These are phyloP conservation scores for Tuberolachnus salignus DNA, from an alignment of 2,888 invertebrate genomes.

Conservation along the genomic window DNA sequence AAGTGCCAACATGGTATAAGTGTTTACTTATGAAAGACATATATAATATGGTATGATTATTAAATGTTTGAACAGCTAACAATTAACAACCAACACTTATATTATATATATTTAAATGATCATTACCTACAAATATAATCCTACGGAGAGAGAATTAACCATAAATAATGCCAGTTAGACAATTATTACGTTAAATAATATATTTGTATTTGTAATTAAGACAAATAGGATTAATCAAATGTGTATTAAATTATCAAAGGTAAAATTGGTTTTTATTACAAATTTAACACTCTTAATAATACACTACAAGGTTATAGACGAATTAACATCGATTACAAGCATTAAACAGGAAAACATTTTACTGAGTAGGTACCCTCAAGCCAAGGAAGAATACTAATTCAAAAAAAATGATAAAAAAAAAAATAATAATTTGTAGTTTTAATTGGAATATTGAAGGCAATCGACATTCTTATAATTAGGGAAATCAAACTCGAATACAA, in stretches of 20 bases:
- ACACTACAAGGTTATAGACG: neutral
- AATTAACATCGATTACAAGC: neutral
- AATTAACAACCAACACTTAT: conserved; percentile 28
- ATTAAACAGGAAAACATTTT: neutral
- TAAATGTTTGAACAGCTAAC: conserved; percentile 9
- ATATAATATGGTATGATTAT: neutral
- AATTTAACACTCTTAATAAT: neutral
- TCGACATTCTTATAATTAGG: conserved; percentile 1
- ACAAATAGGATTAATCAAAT: conserved; percentile 29
- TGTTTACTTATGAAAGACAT: neutral
- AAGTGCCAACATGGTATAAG: neutral
- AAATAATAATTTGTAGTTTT: neutral
- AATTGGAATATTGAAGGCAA: conserved; percentile 17
- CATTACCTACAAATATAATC: conserved; percentile 10
- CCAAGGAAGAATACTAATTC: neutral
- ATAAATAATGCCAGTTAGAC: neutral
- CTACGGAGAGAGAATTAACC: neutral
- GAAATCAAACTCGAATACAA: neutral
- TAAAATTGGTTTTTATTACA: conserved; percentile 1
- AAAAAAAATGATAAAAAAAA: neutral
- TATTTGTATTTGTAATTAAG: neutral
- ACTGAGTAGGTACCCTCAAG: neutral
- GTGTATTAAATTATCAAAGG: conserved; percentile 1
- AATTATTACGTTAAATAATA: conserved; percentile 5
- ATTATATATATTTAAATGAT: neutral